A percentile compares a stretch with the other conserved stretches of the same genome.
phyloP scores from a whole-genome alignment of 2,113 vertebrate genomes.

The Cyanoramphus novaezelandiae region DNA sequence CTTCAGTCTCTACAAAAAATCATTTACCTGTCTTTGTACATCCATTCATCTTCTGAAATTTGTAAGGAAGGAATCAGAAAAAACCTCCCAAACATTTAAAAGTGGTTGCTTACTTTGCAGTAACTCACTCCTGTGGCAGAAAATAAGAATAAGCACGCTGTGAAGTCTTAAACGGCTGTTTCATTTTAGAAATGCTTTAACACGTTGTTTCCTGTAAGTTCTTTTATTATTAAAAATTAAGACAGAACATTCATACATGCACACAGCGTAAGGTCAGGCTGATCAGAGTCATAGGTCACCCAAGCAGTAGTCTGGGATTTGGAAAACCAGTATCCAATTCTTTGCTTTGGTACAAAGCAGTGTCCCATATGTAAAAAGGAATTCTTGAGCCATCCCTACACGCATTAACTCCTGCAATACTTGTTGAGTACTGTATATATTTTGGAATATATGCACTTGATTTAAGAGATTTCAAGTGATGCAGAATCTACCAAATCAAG shows the following conservation, averaged over 20 bases:
- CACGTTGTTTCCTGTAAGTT: neutral
- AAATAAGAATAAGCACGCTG: constrained; percentile 10
- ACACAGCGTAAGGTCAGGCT: neutral
- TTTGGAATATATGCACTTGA: neutral
- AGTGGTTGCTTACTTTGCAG: neutral
- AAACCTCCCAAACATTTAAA: neutral
- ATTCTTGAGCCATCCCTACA: neutral
- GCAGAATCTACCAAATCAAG: neutral
- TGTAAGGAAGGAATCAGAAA: neutral
- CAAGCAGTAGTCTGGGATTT: neutral
- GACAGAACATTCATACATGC: neutral
- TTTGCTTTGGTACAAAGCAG: neutral
- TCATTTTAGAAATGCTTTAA: constrained; percentile 21
- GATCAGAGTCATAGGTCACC: constrained; percentile 8
- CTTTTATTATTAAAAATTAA: constrained; percentile 30
- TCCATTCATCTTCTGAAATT: neutral
- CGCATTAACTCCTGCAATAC: neutral
- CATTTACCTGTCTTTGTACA: neutral
- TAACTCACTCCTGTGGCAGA: neutral
- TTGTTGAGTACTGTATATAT: accelerated
- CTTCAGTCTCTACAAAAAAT: neutral
- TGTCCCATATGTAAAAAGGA: neutral
- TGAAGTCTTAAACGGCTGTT: neutral
- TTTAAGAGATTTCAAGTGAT: neutral
- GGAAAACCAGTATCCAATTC: neutral